A percentile compares a stretch with the other conserved stretches of the same genome.
Conservation (phyloP, 2,797 vertebrate species). For the Pogoniulus pusillus region DNA sequence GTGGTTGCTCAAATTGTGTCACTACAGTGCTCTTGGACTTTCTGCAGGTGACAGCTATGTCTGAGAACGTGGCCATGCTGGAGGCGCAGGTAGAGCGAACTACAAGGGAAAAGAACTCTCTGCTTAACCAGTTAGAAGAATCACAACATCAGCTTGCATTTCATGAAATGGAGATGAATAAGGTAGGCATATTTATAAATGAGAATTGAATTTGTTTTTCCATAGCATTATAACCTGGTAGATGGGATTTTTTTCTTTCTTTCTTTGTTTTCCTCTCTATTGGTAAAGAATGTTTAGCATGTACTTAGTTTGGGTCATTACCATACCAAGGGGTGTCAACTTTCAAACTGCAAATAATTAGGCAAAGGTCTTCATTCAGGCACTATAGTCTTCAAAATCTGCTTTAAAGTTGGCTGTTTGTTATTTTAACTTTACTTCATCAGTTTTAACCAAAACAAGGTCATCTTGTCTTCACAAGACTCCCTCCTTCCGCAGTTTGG, state of each 20-base stretch:
- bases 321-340: too few relatives aligned
- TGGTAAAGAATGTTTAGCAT: not conserved
- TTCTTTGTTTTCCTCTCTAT: not conserved
- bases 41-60: slow-evolving; percentile 81
- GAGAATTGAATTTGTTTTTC: not conserved
- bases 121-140: slow-evolving; percentile 84
- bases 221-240: not conserved
- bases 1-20: not conserved
- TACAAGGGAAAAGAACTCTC: slow-evolving; percentile 82
- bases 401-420: too few relatives aligned
- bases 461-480: too few relatives aligned
- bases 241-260: not conserved
- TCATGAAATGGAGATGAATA: slow-evolving; percentile 82
- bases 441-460: too few relatives aligned
- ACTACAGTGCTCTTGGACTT: not conserved
- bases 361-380: too few relatives aligned
- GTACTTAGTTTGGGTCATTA: too few relatives aligned
- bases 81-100: slow-evolving; percentile 83
- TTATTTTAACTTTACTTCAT: too few relatives aligned
- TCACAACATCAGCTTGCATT: slow-evolving; percentile 77
- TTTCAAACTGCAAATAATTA: too few relatives aligned
- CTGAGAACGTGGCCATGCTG: slow-evolving; percentile 82
- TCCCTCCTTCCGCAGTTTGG: too few relatives aligned
- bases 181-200: slow-evolving; percentile 73
- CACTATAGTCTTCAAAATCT: too few relatives aligned